Base-by-base conservation (phyloP, 2,888 invertebrate genomes). In the Trachelus tabidus region DNA sequence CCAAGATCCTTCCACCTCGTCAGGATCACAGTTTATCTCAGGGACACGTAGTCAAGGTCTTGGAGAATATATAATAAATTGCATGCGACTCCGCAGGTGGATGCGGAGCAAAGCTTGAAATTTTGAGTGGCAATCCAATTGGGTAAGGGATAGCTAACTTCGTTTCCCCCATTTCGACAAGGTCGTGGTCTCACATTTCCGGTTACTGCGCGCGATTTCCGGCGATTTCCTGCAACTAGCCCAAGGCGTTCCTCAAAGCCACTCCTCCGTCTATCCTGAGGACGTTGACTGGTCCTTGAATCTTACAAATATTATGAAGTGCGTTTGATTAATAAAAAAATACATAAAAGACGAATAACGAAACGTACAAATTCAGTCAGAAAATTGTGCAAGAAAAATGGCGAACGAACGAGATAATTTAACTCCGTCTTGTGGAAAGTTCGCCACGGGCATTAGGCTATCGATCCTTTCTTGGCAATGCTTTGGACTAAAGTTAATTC, bases 131-230 rank as follows among this genome's bases (percentile, higher is more conserved):
- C 79, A 83, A 85, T 86, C 79, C 79, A 84, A 85, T 87, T 86
- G 83, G 69, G 74, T 75, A 69, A 73, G 76, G 80, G 80, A 81
- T 80, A 79, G 71, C 83, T 89, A 90, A 90, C 85, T 85, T 88
- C 80, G 86, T 90, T 90, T 89, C 86, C 87, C 85, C 81, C 71
- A 83, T 84, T 84, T 84, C 84, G 83, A 81, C 83, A 82, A 84
- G 84, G 82, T 82, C 83, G 82, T 84, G 84, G 80, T 82, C 87
- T 87, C 86, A 88, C 84, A 85, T 88, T 89, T 88, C 88, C 89
- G 87, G 85, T 82, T 79, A 76, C 75, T 78, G 76, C 81, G 84
- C 84, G 82, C 84, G 85, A 85, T 87, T 87, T 87, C 87, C 86
- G 82, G 83, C 81, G 76, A 79, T 34, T 78, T 77, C 82, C 85